phyloP scores from a whole-genome alignment of 1,140 invertebrate species.

The Medauroidea extradentata region DNA sequence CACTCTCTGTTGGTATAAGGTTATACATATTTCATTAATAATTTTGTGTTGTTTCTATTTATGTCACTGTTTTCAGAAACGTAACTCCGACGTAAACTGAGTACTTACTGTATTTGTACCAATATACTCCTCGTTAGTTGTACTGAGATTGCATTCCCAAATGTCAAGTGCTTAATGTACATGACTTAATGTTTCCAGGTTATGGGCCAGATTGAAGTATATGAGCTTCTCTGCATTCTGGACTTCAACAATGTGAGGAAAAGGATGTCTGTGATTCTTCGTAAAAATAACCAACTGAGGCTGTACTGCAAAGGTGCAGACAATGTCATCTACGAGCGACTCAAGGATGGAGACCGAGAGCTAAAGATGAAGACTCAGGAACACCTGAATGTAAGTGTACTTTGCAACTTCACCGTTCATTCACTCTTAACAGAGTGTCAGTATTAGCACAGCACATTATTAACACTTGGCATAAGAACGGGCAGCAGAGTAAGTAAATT shows the following conservation, averaged over 20 bases:
- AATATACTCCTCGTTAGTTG: too few species aligned
- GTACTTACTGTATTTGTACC: too few species aligned
- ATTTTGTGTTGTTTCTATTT: too few species aligned
- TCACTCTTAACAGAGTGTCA: too few species aligned
- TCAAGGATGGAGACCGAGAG: slow-evolving; percentile 69
- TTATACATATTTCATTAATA: too few species aligned
- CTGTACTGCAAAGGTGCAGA: slow-evolving; percentile 98
- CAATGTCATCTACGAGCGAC: slow-evolving; percentile 93
- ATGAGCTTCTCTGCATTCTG: slow-evolving; percentile 94
- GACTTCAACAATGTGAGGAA: slow-evolving; percentile 99
- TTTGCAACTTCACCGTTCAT: background rate
- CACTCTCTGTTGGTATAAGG: too few species aligned
- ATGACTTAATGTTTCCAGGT: slow-evolving; percentile 46
- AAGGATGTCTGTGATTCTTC: slow-evolving; percentile 96
- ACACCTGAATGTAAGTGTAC: slow-evolving; percentile 84
- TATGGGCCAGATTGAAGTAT: slow-evolving; percentile 78
- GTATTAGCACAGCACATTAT: too few species aligned
- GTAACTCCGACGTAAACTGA: too few species aligned
- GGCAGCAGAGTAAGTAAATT: too few species aligned
- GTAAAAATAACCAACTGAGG: slow-evolving; percentile 78
- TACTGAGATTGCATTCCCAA: too few species aligned
- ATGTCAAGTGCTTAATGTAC: slow-evolving; percentile 10
- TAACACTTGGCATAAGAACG: too few species aligned
- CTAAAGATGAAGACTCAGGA: slow-evolving; percentile 80
- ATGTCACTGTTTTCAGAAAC: too few species aligned